Evolutionary conservation across 2,797 vertebrate species (phyloP).

Genomic region (Sebastes miniatus): DNA sequence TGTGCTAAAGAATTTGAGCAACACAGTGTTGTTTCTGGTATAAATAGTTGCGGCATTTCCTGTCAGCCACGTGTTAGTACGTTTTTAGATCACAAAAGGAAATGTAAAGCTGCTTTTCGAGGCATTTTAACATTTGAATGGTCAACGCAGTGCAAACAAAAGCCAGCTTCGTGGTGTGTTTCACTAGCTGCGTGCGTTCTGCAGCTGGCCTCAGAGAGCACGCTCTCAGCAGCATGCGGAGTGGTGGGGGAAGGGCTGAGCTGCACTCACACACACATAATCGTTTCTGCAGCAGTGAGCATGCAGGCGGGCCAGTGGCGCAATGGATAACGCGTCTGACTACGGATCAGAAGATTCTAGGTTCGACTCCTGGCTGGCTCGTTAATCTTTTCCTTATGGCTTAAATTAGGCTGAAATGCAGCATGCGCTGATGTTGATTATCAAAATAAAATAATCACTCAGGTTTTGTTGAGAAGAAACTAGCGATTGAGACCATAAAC

Average conservation of each 20-base stretch:
- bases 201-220: not conserved
- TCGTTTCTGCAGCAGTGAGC: rapidly evolving
- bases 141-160: not conserved
- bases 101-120: not conserved
- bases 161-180: not conserved
- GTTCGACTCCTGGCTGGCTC: conserved; percentile 77
- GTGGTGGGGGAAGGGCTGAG: conserved; percentile 13
- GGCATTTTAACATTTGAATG: not conserved
- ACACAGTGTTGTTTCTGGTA: not conserved
- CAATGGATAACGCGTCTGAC: conserved; percentile 77
- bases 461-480: not conserved
- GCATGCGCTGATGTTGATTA: no score
- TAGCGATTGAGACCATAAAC: no score
- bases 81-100: not conserved
- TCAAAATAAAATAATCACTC: not conserved
- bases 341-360: conserved; percentile 78
- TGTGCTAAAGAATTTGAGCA: not conserved
- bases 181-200: not conserved
- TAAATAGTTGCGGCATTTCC: not conserved
- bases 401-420: not conserved
- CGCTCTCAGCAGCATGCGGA: not conserved
- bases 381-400: not conserved
- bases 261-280: not conserved
- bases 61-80: not conserved
- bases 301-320: conserved; percentile 52